These are phyloP conservation scores for Asbolus verrucosus DNA, from an alignment of 1,140 invertebrate genomes.

Conservation along the genomic window DNA sequence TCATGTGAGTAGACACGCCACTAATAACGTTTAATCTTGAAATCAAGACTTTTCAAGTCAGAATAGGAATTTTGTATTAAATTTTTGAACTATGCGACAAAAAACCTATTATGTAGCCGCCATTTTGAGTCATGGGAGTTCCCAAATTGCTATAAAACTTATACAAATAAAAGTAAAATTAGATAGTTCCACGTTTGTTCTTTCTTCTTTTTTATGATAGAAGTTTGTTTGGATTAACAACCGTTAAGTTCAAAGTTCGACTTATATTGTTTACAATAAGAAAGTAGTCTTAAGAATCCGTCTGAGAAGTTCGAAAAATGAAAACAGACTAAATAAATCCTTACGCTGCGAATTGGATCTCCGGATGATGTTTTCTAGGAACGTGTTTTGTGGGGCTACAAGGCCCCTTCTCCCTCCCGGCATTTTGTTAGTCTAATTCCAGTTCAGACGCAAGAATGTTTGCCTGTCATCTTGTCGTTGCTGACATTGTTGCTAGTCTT, in stretches of 20 bases:
- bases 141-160: background rate
- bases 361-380: conserved; percentile 98
- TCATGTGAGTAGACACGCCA: no score
- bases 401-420: conserved; percentile 95
- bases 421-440: conserved; percentile 70
- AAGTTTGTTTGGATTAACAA: no score
- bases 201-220: no score
- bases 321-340: no score
- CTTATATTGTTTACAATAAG: no score
- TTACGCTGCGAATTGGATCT: conserved; percentile 98
- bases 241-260: no score
- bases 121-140: conserved; percentile 21
- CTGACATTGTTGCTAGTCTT: conserved; percentile 4
- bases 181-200: background rate
- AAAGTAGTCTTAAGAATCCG: no score
- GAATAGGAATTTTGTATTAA: no score
- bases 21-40: no score
- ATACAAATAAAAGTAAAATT: background rate
- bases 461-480: conserved; percentile 40
- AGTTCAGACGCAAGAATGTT: background rate
- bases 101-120: background rate
- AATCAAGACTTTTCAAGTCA: no score
- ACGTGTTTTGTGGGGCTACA: conserved; percentile 99
- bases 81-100: no score
- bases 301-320: no score